phyloP scores from a whole-genome alignment of 2,797 vertebrate species.

The Sarcophilus harrisii region DNA sequence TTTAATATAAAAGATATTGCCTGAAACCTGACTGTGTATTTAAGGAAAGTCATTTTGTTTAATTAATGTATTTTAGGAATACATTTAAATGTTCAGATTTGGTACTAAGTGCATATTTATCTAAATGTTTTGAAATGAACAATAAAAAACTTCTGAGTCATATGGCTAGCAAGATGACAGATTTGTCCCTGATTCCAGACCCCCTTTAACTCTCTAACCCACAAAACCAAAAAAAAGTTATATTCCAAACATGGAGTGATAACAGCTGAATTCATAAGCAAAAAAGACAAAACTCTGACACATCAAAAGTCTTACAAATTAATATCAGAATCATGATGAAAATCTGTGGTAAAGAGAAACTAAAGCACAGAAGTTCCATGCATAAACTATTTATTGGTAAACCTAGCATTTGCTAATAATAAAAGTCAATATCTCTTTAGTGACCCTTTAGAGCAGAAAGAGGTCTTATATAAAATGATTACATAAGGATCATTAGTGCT shows the following conservation, averaged over 20 bases:
- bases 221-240: not conserved
- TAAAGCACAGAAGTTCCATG: not conserved
- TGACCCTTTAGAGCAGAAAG: too few species aligned
- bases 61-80: conserved; percentile 56
- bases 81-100: conserved; percentile 46
- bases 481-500: too few species aligned
- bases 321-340: not conserved
- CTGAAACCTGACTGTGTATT: conserved; percentile 43
- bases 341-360: not conserved
- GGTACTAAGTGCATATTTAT: not conserved
- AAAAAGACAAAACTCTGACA: not conserved
- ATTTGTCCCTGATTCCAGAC: not conserved
- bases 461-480: too few species aligned
- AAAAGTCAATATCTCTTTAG: not conserved
- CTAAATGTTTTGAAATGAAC: not conserved
- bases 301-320: not conserved
- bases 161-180: not conserved
- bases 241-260: not conserved
- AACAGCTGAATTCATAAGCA: not conserved
- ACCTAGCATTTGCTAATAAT: not conserved
- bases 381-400: not conserved
- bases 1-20: conserved; percentile 53
- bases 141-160: not conserved
- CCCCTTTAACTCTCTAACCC: not conserved
- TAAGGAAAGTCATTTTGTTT: conserved; percentile 59